phyloP scores from a whole-genome alignment of 2,113 vertebrate species.

The Asarcornis scutulata region DNA sequence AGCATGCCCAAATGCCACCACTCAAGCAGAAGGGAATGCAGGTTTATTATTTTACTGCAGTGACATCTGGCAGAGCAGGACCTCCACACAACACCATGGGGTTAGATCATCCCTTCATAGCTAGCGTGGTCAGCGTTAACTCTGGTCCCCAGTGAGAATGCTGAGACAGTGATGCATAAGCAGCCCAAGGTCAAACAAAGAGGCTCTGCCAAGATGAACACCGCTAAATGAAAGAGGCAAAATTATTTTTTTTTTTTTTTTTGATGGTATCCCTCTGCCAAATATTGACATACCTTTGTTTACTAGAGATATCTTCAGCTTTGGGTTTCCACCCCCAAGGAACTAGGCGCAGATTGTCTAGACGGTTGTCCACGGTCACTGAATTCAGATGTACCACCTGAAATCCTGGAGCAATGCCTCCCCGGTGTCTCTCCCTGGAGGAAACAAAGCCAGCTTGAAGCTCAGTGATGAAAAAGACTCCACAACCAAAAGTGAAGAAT shows the following conservation, averaged over 20 bases:
- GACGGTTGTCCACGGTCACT: slow-evolving; percentile 95
- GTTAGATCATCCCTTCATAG: neutral
- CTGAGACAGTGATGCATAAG: accelerated
- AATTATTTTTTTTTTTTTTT: accelerated
- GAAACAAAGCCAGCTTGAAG: neutral
- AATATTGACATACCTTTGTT: slow-evolving; percentile 85
- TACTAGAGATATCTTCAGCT: slow-evolving; percentile 94
- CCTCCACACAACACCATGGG: accelerated
- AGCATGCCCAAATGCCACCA: neutral
- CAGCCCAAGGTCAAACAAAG: neutral
- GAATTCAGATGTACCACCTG: slow-evolving; percentile 97
- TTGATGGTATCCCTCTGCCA: neutral
- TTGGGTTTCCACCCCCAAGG: slow-evolving; percentile 93
- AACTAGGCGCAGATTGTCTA: slow-evolving; percentile 94
- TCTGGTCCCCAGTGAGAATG: neutral
- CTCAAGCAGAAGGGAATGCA: neutral
- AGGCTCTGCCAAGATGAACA: neutral
- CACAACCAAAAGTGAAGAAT: neutral
- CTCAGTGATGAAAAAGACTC: neutral
- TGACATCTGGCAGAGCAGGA: neutral
- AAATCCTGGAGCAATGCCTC: slow-evolving; percentile 94
- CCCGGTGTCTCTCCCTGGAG: slow-evolving; percentile 94
- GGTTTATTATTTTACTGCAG: neutral
- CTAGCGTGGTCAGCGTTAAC: accelerated
- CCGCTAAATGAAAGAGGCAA: neutral